Evolutionary conservation across 2,113 vertebrate genomes (phyloP).

Genomic region (Gopherus flavomarginatus): DNA sequence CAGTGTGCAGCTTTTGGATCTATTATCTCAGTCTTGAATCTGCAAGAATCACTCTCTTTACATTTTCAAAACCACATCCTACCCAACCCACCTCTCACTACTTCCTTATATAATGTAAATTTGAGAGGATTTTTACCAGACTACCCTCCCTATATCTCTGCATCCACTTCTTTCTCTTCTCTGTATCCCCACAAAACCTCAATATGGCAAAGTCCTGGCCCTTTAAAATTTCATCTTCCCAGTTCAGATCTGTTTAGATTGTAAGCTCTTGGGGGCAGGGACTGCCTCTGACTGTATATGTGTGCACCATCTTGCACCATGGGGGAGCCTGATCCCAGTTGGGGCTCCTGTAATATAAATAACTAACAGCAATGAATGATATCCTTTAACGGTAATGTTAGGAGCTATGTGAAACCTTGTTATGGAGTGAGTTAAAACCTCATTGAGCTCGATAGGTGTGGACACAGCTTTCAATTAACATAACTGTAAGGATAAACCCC

Average conservation of each 20-base stretch:
- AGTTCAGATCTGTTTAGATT: not conserved
- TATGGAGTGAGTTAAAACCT: not conserved
- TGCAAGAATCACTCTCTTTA: not conserved
- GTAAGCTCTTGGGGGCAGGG: too few relatives aligned
- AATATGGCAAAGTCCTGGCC: not conserved
- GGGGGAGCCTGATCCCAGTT: not conserved
- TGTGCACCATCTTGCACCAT: not conserved
- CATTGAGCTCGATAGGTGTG: not conserved
- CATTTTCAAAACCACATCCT: not conserved
- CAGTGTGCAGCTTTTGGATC: not conserved
- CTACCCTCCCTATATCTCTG: not conserved
- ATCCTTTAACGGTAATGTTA: not conserved
- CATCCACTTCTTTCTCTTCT: not conserved
- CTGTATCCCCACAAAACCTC: not conserved
- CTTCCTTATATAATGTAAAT: not conserved
- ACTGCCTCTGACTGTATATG: too few relatives aligned
- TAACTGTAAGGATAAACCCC: not conserved
- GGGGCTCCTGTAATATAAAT: not conserved
- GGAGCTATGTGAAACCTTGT: not conserved
- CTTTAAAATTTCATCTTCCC: not conserved
- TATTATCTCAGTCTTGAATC: not conserved
- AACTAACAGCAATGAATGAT: not conserved
- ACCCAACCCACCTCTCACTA: rapidly evolving
- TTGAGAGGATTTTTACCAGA: not conserved
- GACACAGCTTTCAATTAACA: not conserved